phyloP scores from a whole-genome alignment of 1,140 invertebrate genomes.

The Lucilia cuprina region DNA sequence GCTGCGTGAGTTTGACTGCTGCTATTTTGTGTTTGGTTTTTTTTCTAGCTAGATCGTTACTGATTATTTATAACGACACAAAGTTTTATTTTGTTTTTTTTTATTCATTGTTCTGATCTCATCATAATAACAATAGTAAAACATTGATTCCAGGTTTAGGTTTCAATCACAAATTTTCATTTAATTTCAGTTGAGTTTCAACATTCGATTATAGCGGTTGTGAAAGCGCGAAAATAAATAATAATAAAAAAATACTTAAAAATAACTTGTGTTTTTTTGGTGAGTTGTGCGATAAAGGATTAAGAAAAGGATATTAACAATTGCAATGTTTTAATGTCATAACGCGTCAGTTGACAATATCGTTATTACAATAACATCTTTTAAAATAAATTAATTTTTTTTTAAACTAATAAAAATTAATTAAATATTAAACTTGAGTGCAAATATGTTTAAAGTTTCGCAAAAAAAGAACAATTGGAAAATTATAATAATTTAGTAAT shows the following conservation, averaged over 20 bases:
- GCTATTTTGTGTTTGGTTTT: conserved; percentile 21
- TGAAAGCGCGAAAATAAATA: conserved; percentile 15
- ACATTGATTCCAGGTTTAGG: conserved; percentile 17
- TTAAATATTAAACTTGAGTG: no score
- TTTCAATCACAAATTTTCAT: conserved; percentile 20
- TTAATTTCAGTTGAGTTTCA: conserved; percentile 29
- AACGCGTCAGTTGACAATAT: no score
- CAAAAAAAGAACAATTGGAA: no score
- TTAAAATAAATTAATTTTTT: no score
- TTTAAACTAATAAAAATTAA: no score
- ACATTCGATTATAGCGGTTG: conserved; percentile 9
- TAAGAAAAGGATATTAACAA: conserved; percentile 11
- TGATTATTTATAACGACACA: conserved; percentile 32
- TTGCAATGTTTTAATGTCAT: no score
- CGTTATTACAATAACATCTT: no score
- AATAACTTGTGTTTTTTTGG: background rate
- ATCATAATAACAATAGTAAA: conserved; percentile 14
- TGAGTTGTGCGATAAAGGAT: conserved; percentile 16
- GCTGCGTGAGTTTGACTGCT: conserved; percentile 22
- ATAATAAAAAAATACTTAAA: background rate
- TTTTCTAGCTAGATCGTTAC: conserved; percentile 35
- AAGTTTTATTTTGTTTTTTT: background rate
- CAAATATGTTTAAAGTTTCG: no score
- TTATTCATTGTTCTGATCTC: conserved; percentile 20
- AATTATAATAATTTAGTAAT: no score